Conservation (phyloP, 2,797 vertebrate species). For the Oreortyx pictus region DNA sequence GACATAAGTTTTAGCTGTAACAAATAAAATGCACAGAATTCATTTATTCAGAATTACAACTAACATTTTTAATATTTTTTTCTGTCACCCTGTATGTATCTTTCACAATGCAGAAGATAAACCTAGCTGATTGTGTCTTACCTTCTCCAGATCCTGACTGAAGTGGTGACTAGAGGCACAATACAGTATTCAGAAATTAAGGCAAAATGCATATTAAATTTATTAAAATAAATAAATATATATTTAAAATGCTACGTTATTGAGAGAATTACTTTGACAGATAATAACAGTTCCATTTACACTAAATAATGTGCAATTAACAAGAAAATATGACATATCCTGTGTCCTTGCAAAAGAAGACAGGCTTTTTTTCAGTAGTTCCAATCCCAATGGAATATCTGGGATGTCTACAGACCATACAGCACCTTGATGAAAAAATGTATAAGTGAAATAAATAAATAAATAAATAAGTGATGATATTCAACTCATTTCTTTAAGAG, state of each 20-base stretch:
- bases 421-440: conserved; percentile 11
- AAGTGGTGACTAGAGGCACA: neutral
- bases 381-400: neutral
- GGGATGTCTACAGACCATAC: neutral
- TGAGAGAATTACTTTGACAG: neutral
- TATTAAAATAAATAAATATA: neutral
- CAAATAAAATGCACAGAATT: neutral
- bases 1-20: neutral
- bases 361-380: neutral
- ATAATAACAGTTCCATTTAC: neutral
- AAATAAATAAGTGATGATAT: neutral
- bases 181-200: neutral
- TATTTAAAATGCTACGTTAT: neutral
- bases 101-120: neutral
- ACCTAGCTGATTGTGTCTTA: neutral
- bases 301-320: neutral
- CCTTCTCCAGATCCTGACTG: neutral
- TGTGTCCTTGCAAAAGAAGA: neutral
- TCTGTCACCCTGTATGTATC: neutral
- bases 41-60: neutral
- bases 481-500: neutral
- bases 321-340: neutral
- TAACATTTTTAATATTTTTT: neutral
- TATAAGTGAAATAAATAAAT: neutral
- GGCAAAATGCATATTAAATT: accelerated